Evolutionary conservation across 2,888 invertebrate genomes (phyloP).

Genomic region (Tenthredo scrophulariae): DNA sequence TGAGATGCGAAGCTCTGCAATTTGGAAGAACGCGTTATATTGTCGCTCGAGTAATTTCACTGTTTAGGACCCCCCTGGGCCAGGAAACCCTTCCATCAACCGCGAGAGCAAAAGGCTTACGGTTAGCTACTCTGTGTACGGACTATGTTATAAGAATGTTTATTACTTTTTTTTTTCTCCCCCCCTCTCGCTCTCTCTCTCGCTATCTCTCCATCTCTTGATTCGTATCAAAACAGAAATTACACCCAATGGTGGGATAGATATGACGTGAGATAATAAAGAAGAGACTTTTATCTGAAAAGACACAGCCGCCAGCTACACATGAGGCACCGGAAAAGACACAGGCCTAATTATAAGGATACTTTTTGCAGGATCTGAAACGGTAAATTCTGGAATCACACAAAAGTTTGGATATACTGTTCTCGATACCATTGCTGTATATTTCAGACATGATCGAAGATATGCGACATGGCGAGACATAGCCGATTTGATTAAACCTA

Average conservation of each 20-base stretch:
- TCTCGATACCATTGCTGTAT: neutral
- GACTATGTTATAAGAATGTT: neutral
- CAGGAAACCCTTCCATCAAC: neutral
- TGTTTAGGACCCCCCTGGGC: conserved; percentile 15
- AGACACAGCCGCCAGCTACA: neutral
- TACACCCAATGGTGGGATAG: neutral
- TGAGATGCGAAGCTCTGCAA: neutral
- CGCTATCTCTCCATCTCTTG: neutral
- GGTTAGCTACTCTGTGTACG: neutral
- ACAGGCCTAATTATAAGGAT: neutral
- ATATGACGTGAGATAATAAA: neutral
- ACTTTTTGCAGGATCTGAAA: neutral
- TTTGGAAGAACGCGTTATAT: conserved; percentile 10
- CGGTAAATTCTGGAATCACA: neutral
- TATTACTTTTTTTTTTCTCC: neutral
- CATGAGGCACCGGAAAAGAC: neutral
- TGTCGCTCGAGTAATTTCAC: conserved; percentile 22
- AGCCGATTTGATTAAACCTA: neutral
- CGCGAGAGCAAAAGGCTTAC: conserved; percentile 4
- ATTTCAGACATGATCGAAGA: neutral
- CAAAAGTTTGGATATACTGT: neutral
- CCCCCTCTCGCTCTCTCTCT: no score
- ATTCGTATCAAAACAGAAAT: neutral
- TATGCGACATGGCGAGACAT: neutral
- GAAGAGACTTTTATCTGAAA: neutral